Evolutionary conservation across 2,888 invertebrate genomes (phyloP).

Genomic region (Tipula lateralis): DNA sequence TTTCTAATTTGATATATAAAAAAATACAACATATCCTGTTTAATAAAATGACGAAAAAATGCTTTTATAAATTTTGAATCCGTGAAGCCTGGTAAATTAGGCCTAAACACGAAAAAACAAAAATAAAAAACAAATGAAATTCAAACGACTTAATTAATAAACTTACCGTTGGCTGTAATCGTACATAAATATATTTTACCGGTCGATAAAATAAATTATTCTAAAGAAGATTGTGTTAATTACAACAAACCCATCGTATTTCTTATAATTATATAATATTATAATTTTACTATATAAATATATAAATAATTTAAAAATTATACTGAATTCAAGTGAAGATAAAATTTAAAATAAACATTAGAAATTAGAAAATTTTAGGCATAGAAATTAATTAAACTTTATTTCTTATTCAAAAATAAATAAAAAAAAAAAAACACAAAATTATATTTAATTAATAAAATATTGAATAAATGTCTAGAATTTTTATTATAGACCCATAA

Average conservation of each 20-base stretch:
- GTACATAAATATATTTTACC: slow-evolving; percentile 19
- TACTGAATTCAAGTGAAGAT: not conserved
- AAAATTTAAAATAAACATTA: not conserved
- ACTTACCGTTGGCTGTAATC: slow-evolving; percentile 24
- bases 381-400: not conserved
- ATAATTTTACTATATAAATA: not conserved
- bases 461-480: slow-evolving; percentile 20
- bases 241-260: not conserved
- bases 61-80: not conserved
- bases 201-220: not conserved
- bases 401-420: slow-evolving; percentile 3
- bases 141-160: not conserved
- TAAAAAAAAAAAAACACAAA: not conserved
- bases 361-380: not conserved
- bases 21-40: slow-evolving; percentile 14
- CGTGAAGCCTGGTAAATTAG: not conserved
- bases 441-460: not conserved
- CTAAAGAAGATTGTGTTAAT: not conserved
- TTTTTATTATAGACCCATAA: slow-evolving; percentile 1
- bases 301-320: not conserved
- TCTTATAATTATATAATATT: not conserved
- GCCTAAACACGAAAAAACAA: not conserved
- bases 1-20: not conserved
- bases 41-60: not conserved
- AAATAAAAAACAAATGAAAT: not conserved